Evolutionary conservation across 2,888 invertebrate species (phyloP), one percentile per base, ranked within the genome.

Genomic region (Dorcus hopei): DNA sequence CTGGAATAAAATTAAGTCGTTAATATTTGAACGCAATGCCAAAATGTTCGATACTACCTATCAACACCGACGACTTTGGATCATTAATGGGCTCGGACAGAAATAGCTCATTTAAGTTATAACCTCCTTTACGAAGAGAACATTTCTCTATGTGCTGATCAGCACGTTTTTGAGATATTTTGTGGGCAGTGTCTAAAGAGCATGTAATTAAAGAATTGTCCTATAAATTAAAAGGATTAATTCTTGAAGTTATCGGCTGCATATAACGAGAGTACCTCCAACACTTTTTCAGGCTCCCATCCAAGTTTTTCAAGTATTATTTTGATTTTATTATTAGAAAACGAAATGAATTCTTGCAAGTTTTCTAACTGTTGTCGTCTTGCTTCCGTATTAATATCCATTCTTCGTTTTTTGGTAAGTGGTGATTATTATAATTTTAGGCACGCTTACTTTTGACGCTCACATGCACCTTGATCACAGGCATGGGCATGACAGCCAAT

Each of bases 131-230:
- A 67, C 75, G 80, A 71, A 82, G 74, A 42, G 74, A 73, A 68
- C 83, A 84, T 61, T 70, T 73, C 45, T 75, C 70, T 5, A 81
- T 65, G 72, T 84, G 84, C 50, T 73, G 68, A 26, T 78, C 73
- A 7, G 79, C 65, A 40, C 69, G 75, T 62, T 74, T 72, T 58
- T 75, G 67, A n/a, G 76, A 73, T 45, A 84, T 70, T 59, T 74
- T 71, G 68, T 84, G 84, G 9, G 74, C 74, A 9, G 71, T 58
- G 71, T 82, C 76, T 19, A 81, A 72, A 1, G 81, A 80, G 61
- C 83, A 83, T n/a, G 65, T 66, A 2, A 77, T 67, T 38, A 75
- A 65, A 54, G 73, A 71, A 47, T 71, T 67, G 72, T 78, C 68
- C 74, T 74, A 63, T 62, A 71, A 45, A 23, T 11, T 11, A 4